Evolutionary conservation across 37 sponge, comb jelly and placozoan species (phyloP).

Genomic region (Spongilla lacustris): DNA sequence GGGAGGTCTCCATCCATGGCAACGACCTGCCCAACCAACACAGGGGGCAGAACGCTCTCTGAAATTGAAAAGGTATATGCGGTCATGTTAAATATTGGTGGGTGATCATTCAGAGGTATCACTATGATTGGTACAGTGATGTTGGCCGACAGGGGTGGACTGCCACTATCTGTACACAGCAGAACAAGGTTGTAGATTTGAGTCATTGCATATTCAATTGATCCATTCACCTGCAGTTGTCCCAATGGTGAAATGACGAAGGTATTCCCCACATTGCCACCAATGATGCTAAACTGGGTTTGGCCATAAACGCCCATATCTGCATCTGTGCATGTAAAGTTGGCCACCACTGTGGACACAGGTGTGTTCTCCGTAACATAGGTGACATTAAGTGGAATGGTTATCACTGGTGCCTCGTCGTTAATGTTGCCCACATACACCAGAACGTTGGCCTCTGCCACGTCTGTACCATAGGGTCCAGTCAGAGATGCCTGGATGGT

Average conservation of each 20-base stretch:
- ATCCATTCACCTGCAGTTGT: conserved; percentile 15
- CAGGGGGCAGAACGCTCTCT: conserved; percentile 5
- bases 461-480: conserved; percentile 38
- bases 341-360: background rate
- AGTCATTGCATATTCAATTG: conserved; percentile 47
- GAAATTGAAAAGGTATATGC: conserved; percentile 16
- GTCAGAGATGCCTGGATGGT: conserved; percentile 46
- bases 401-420: conserved; percentile 51
- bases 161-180: conserved; percentile 67
- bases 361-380: background rate
- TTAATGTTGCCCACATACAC: conserved; percentile 50
- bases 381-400: background rate
- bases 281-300: conserved; percentile 33
- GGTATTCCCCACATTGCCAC: conserved; percentile 12
- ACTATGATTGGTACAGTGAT: conserved; percentile 47
- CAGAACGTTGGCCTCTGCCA: conserved; percentile 31
- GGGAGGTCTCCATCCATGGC: conserved; percentile 63
- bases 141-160: conserved; percentile 23
- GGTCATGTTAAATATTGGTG: conserved; percentile 42
- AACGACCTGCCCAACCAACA: background rate
- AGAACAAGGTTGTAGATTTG: conserved; percentile 42
- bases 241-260: conserved; percentile 53
- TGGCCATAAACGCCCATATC: conserved; percentile 57
- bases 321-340: conserved; percentile 43
- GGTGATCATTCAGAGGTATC: conserved; percentile 48